A percentile compares a stretch with the other conserved stretches of the same genome.
phyloP scores from a whole-genome alignment of 2,888 invertebrate genomes.

The Rotaria macrura region DNA sequence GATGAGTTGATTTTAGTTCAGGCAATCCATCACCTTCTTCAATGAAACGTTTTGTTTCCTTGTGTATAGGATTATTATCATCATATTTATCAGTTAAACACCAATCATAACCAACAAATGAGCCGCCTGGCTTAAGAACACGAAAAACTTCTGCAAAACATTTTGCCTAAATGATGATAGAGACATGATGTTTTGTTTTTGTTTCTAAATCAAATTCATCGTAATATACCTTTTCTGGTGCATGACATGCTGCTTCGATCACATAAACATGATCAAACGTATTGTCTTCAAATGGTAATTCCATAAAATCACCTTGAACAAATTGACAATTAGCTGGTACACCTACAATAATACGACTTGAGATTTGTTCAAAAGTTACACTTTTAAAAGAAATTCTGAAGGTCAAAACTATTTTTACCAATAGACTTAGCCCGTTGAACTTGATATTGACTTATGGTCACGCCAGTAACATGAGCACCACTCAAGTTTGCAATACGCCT shows the following conservation, averaged over 20 bases:
- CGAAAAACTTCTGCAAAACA: slow-evolving; percentile 35
- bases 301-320: slow-evolving; percentile 36
- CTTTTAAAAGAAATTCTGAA: background rate
- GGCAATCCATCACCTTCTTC: slow-evolving; percentile 36
- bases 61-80: slow-evolving; percentile 33
- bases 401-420: slow-evolving; percentile 33
- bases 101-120: slow-evolving; percentile 36
- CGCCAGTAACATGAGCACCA: slow-evolving; percentile 34
- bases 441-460: slow-evolving; percentile 37
- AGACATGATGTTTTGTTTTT: background rate
- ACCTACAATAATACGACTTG: background rate
- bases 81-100: slow-evolving; percentile 36
- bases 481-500: slow-evolving; percentile 35
- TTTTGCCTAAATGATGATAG: background rate
- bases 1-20: slow-evolving; percentile 30
- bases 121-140: slow-evolving; percentile 36
- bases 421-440: slow-evolving; percentile 34
- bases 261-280: slow-evolving; percentile 35
- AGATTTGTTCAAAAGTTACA: background rate
- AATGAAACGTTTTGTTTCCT: slow-evolving; percentile 32
- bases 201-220: background rate
- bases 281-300: slow-evolving; percentile 31
- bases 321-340: slow-evolving; percentile 15
- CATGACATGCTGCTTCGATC: slow-evolving; percentile 36
- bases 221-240: slow-evolving; percentile 30